A percentile compares a stretch with the other conserved stretches of the same genome.
phyloP scores from a whole-genome alignment of 2,888 invertebrate genomes.

The Galeruca laticollis region DNA sequence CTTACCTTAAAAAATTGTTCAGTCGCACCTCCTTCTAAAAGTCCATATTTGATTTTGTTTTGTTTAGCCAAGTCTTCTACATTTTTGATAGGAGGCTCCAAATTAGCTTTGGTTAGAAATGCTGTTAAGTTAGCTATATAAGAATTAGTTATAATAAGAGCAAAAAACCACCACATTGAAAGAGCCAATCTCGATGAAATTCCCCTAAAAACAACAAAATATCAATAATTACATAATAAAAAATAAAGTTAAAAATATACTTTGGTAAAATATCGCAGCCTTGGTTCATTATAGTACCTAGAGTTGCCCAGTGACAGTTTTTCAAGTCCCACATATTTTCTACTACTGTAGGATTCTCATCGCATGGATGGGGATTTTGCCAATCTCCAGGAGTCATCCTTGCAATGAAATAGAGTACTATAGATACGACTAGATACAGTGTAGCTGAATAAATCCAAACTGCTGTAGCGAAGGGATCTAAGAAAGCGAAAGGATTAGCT shows the following conservation, averaged over 20 bases:
- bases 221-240: not conserved
- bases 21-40: conserved; percentile 87
- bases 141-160: conserved; percentile 89
- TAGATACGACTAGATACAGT: conserved; percentile 85
- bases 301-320: conserved; percentile 95
- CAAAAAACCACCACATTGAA: conserved; percentile 94
- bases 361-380: conserved; percentile 94
- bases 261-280: conserved; percentile 93
- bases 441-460: conserved; percentile 93
- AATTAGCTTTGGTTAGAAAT: conserved; percentile 88
- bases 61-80: conserved; percentile 94
- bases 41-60: conserved; percentile 95
- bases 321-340: conserved; percentile 90
- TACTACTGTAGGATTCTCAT: conserved; percentile 85
- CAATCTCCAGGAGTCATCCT: conserved; percentile 90
- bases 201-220: conserved; percentile 71
- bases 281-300: conserved; percentile 93
- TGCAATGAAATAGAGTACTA: conserved; percentile 84
- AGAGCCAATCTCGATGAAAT: conserved; percentile 89
- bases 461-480: conserved; percentile 86
- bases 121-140: conserved; percentile 96
- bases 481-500: conserved; percentile 89
- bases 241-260: conserved; percentile 67
- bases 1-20: conserved; percentile 84
- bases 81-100: conserved; percentile 88